These are phyloP conservation scores for Gymnobelideus leadbeateri DNA, from an alignment of 2,113 vertebrate species.

Conservation along the genomic window DNA sequence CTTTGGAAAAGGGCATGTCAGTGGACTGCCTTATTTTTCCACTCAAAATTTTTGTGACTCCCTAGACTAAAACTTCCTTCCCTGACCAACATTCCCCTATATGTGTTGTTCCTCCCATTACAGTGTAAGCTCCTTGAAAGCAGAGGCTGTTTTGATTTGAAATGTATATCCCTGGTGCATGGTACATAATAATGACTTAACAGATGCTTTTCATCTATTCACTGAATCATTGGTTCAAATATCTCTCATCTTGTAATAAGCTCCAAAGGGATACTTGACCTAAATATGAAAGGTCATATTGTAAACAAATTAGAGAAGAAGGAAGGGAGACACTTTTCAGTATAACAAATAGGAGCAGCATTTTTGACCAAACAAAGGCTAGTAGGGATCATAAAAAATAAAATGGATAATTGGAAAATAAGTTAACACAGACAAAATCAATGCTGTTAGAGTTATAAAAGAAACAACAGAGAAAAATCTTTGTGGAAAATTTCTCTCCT, in stretches of 20 bases:
- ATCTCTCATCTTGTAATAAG: neutral
- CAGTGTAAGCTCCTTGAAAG: neutral
- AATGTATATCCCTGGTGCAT: neutral
- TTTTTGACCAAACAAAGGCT: neutral
- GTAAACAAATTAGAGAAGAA: neutral
- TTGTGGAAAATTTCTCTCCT: neutral
- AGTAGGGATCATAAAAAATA: neutral
- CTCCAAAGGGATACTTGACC: neutral
- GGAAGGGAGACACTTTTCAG: neutral
- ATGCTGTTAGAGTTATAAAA: neutral
- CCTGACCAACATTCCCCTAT: neutral
- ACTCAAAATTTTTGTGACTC: neutral
- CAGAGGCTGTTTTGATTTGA: neutral
- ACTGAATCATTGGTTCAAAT: neutral
- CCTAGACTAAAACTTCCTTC: neutral
- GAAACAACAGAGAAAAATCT: neutral
- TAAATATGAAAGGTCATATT: neutral
- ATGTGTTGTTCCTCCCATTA: neutral
- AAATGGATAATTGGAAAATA: neutral
- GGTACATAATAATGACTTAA: neutral
- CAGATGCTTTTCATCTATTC: neutral
- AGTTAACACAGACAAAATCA: neutral
- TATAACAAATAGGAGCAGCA: neutral
- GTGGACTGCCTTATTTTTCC: neutral
- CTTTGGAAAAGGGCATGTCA: neutral